Conservation (phyloP, 2,113 vertebrate species). For the Hemiprocne comata region DNA sequence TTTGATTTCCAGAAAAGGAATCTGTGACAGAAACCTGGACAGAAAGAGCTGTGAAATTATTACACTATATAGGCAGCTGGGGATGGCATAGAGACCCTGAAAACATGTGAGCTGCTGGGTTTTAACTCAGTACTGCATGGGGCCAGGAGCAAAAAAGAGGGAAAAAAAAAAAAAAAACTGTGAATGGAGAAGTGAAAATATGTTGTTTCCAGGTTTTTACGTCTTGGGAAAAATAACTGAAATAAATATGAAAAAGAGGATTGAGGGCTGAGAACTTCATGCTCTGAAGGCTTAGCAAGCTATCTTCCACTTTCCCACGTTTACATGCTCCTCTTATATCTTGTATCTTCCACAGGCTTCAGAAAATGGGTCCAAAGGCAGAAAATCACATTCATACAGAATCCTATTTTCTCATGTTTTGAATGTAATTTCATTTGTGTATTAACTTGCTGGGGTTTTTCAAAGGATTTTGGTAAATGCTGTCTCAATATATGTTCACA, state of each 20-base stretch:
- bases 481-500: not conserved
- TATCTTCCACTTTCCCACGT: not conserved
- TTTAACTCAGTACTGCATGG: not conserved
- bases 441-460: not conserved
- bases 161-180: not conserved
- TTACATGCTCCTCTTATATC: not conserved
- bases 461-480: not conserved
- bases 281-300: not conserved
- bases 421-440: not conserved
- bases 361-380: not conserved
- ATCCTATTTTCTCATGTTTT: not conserved
- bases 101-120: not conserved
- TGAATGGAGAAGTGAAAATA: not conserved
- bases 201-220: not conserved
- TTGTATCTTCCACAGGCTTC: not conserved
- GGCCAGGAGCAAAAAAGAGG: not conserved
- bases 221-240: not conserved
- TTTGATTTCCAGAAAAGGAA: not conserved
- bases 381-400: not conserved
- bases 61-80: not conserved
- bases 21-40: not conserved
- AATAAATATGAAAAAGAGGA: not conserved
- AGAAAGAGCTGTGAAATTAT: conserved; percentile 10
- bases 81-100: not conserved
- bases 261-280: not conserved